Evolutionary conservation across 2,888 invertebrate genomes (phyloP), one percentile per base, ranked within the genome.

Genomic region (Eupelmus urozonus): DNA sequence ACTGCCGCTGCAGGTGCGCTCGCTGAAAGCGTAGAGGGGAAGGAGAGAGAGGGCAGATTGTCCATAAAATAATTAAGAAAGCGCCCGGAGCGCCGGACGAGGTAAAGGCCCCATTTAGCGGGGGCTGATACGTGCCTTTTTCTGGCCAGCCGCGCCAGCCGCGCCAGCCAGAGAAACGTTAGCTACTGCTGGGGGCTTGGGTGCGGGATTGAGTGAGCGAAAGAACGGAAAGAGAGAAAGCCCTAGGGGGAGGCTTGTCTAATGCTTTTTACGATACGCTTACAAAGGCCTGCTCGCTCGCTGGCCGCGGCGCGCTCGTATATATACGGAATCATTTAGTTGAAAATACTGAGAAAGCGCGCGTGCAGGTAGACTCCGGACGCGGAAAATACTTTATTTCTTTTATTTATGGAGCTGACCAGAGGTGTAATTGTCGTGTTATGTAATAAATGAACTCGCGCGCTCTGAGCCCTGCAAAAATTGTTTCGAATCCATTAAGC

Each of bases 11-110:
- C 55, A 65, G 60, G 51, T 51, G 57, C 29, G 34, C 34, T 49
- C 66, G 57, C 23, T 71, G 81, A 83, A 82, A 82, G 80, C 76
- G 60, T 34, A 5, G 3, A 5, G 34, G 5, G 3, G 5, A 34
- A 9, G 34, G 9, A 34, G 3, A 34, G 9, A 34, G 53, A 9
- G 27, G 66, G 81, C 29, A 81, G 83, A 83, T 84, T 83, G 82
- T 82, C 83, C 83, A 83, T 85, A 85, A 85, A 85, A 84, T 85
- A 83, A 85, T 85, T 85, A 85, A 84, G 83, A 82, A 83, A 81
- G 78, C 81, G 78, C 81, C 78, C 63, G 20, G n/a, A 60, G 63
- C 63, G 45, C 9, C 34, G 34, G 34, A 34, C 60, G 51, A 49
- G 49, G 42, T 59, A 67, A 67, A 59, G 57, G 70, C 40, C n/a